Evolutionary conservation across 2,888 invertebrate genomes (phyloP).

Genomic region (Carcina quercana): DNA sequence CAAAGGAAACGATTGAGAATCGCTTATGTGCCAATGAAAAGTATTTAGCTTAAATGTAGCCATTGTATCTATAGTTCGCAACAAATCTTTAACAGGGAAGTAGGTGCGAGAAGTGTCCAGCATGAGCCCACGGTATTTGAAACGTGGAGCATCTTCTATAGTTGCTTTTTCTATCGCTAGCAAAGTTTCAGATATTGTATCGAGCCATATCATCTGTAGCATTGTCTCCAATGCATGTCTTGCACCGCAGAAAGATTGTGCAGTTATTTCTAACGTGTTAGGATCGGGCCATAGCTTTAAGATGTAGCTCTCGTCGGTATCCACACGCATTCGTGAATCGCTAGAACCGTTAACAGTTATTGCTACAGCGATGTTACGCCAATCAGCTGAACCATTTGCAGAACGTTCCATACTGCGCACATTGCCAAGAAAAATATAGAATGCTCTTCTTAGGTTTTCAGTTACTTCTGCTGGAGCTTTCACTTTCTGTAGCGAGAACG

Average conservation of each 20-base stretch:
- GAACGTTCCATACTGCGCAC: conserved; percentile 51
- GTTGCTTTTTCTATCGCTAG: conserved; percentile 77
- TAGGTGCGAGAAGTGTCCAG: conserved; percentile 93
- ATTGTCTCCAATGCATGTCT: conserved; percentile 84
- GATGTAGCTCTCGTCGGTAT: conserved; percentile 83
- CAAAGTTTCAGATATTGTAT: conserved; percentile 73
- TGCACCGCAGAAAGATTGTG: conserved; percentile 82
- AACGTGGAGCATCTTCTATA: conserved; percentile 83
- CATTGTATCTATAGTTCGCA: conserved; percentile 88
- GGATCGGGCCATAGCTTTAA: conserved; percentile 69
- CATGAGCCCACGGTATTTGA: conserved; percentile 87
- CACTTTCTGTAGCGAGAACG: conserved; percentile 57
- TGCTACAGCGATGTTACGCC: conserved; percentile 53
- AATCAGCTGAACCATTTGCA: conserved; percentile 35
- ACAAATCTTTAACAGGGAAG: conserved; percentile 80
- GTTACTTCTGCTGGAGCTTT: conserved; percentile 36
- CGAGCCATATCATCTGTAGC: conserved; percentile 85
- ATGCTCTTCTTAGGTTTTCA: conserved; percentile 55
- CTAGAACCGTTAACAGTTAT: conserved; percentile 59
- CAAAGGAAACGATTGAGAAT: conserved; percentile 93
- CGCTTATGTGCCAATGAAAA: conserved; percentile 92
- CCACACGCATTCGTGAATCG: conserved; percentile 73
- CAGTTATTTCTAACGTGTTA: conserved; percentile 71
- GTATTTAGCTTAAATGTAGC: conserved; percentile 90
- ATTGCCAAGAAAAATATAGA: conserved; percentile 58